Evolutionary conservation across 2,113 vertebrate species (phyloP).

Genomic region (Dipodomys ordii): DNA sequence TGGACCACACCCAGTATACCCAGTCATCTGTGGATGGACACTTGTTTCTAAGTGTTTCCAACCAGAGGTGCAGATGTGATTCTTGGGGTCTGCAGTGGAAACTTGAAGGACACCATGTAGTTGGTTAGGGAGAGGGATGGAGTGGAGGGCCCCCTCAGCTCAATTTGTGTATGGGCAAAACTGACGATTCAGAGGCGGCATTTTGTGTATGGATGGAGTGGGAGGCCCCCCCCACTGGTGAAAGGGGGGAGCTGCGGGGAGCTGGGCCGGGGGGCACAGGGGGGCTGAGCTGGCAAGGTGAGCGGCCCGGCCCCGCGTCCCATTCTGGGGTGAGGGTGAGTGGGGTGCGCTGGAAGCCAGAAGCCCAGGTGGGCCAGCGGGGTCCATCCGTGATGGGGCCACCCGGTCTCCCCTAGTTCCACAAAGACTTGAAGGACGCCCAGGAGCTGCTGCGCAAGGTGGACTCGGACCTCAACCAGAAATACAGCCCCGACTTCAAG

Average conservation of each 20-base stretch:
- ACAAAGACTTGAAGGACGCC: slow-evolving; percentile 94
- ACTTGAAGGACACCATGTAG: neutral
- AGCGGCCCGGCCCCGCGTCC: neutral
- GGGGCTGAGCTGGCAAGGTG: neutral
- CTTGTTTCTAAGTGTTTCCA: neutral
- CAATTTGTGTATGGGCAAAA: neutral
- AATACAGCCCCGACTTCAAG: slow-evolving; percentile 97
- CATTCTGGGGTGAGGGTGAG: too few relatives aligned
- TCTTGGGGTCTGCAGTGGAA: neutral
- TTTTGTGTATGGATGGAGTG: neutral
- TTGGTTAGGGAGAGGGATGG: neutral
- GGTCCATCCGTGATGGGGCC: neutral
- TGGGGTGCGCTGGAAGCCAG: neutral
- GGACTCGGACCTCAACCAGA: slow-evolving; percentile 94
- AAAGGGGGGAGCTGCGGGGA: too few relatives aligned
- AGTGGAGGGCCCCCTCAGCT: neutral
- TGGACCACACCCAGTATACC: neutral
- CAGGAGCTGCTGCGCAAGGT: slow-evolving; percentile 94
- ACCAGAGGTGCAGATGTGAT: neutral
- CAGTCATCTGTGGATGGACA: neutral
- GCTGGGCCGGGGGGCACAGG: neutral
- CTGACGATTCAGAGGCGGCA: neutral
- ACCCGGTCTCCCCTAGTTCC: slow-evolving; percentile 87
- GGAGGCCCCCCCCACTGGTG: neutral
- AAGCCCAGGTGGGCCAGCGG: neutral